These are phyloP conservation scores for Heteromormyrus szaboi DNA, from an alignment of 2,797 vertebrate genomes.

Conservation along the genomic window DNA sequence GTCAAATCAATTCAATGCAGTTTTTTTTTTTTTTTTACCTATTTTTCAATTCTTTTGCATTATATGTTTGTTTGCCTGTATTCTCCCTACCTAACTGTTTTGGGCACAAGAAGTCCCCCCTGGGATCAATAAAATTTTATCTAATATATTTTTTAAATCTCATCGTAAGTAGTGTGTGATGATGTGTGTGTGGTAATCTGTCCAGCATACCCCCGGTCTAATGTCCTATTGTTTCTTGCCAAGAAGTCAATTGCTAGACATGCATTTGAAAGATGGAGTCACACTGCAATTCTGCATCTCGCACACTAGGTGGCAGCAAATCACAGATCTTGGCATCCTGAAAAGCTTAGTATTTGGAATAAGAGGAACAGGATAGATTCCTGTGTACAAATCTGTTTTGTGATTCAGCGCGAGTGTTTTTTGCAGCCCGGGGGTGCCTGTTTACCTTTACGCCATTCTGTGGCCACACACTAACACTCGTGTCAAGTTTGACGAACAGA, in stretches of 20 bases:
- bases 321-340: background rate
- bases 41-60: background rate
- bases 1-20: background rate
- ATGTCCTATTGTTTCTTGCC: background rate
- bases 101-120: background rate
- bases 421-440: background rate
- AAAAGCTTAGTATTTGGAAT: background rate
- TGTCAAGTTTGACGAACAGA: background rate
- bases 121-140: background rate
- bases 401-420: background rate
- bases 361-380: background rate
- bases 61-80: background rate
- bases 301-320: slow-evolving; percentile 17
- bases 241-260: background rate
- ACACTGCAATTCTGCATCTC: background rate
- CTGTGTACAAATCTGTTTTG: background rate
- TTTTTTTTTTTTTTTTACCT: background rate
- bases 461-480: background rate
- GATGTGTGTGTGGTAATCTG: background rate
- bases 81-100: background rate
- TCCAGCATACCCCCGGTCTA: background rate
- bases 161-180: background rate
- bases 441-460: background rate
- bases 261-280: background rate
- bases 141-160: background rate